phyloP scores from a whole-genome alignment of 2,888 invertebrate species.

The Stictocephala bisonia region DNA sequence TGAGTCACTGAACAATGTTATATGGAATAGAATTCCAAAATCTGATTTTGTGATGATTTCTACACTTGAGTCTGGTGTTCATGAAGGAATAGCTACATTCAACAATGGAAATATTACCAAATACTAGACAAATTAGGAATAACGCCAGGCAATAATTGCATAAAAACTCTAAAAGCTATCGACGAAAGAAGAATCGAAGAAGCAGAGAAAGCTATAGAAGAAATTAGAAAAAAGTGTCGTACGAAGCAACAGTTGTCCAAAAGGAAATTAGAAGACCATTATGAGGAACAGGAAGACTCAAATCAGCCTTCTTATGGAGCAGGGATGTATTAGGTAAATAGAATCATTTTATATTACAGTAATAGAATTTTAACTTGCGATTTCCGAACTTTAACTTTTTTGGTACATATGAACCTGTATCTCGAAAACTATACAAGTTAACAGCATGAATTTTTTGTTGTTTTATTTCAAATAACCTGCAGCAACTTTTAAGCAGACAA shows the following conservation, averaged over 20 bases:
- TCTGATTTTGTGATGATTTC: background rate
- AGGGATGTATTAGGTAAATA: too few species aligned
- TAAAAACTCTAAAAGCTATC: background rate
- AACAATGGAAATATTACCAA: background rate
- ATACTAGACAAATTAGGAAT: background rate
- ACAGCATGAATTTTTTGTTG: too few species aligned
- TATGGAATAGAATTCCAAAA: background rate
- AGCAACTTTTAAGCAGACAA: too few species aligned
- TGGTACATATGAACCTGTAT: too few species aligned
- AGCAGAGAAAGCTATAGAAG: background rate
- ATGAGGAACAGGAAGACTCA: slow-evolving; percentile 5
- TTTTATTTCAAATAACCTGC: too few species aligned
- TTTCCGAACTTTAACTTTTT: too few species aligned
- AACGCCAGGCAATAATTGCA: background rate
- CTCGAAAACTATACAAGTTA: too few species aligned
- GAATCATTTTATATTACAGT: too few species aligned
- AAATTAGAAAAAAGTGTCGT: slow-evolving; percentile 8
- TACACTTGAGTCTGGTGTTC: background rate
- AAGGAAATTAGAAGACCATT: too few species aligned
- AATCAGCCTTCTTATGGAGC: background rate
- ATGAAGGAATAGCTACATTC: background rate
- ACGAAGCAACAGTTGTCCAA: background rate
- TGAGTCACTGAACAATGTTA: background rate
- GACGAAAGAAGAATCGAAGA: background rate
- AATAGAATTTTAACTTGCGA: too few species aligned